A percentile compares a stretch with the other conserved stretches of the same genome.
These are phyloP conservation scores for Pristionchus maxplancki DNA, from an alignment of 2,888 invertebrate genomes.

Conservation along the genomic window DNA sequence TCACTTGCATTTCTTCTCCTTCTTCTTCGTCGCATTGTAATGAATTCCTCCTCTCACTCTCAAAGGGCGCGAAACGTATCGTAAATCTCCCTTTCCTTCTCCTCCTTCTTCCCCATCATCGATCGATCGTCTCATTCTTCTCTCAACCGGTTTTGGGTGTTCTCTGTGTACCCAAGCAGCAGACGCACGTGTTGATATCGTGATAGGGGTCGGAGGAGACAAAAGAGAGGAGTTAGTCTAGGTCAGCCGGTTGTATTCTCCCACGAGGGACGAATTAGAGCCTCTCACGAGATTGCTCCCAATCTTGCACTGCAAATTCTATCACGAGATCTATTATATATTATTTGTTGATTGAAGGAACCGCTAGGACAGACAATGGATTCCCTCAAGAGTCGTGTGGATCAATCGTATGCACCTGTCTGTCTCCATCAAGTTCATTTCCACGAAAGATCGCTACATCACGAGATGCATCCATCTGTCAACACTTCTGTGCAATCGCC, in stretches of 20 bases:
- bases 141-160: slow-evolving; percentile 14
- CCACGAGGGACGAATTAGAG: not conserved
- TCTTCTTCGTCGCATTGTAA: not conserved
- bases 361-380: too few species aligned
- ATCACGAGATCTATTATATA: not conserved
- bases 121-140: slow-evolving; percentile 30
- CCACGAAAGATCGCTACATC: not conserved
- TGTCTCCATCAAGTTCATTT: not conserved
- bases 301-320: too few species aligned
- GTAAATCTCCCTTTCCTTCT: slow-evolving; percentile 2
- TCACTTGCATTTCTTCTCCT: slow-evolving; percentile 1
- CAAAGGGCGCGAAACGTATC: slow-evolving; percentile 46
- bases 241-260: not conserved
- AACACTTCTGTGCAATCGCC: not conserved
- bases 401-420: too few species aligned
- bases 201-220: not conserved
- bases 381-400: too few species aligned
- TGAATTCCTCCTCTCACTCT: slow-evolving; percentile 47
- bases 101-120: slow-evolving; percentile 5
- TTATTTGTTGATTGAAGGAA: too few species aligned
- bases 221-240: not conserved
- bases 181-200: not conserved
- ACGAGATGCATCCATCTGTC: too few species aligned
- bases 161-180: slow-evolving; percentile 38
- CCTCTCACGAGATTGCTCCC: too few species aligned